A percentile compares a stretch with the other conserved stretches of the same genome.
Evolutionary conservation across 2,888 invertebrate species (phyloP).

Genomic region (Drosophila yooni): DNA sequence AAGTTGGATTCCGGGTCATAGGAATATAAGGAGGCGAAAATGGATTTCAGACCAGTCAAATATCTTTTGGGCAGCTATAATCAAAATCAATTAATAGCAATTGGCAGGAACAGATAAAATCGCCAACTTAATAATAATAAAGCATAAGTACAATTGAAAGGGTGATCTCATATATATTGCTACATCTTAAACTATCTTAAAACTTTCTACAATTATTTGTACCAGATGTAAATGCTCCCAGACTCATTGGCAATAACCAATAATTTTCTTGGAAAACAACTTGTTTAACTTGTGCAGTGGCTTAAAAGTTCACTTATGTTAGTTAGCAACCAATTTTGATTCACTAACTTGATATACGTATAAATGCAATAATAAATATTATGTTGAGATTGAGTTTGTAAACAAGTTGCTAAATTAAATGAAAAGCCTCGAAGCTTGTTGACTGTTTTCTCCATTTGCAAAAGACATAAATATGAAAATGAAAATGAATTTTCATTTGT

Average conservation of each 20-base stretch:
- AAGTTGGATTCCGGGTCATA: no score
- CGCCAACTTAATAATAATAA: no score
- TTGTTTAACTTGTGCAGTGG: not conserved
- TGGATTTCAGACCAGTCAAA: not conserved
- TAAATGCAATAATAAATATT: not conserved
- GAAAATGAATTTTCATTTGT: constrained; percentile 8
- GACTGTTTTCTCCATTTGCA: constrained; percentile 2
- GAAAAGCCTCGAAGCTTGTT: constrained; percentile 1
- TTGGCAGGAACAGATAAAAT: not conserved
- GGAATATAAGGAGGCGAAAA: no score
- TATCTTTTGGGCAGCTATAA: not conserved
- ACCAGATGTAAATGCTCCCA: not conserved
- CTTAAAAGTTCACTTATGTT: not conserved
- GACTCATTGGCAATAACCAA: not conserved
- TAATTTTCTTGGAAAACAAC: not conserved
- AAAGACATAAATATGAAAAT: constrained; percentile 12
- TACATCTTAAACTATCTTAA: not conserved
- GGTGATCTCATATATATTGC: rapidly evolving
- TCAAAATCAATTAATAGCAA: not conserved
- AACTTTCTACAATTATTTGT: not conserved
- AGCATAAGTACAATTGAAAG: no score
- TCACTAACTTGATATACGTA: not conserved
- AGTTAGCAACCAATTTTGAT: not conserved
- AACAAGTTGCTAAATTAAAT: constrained; percentile 3
- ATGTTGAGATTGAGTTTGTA: not conserved